Evolutionary conservation across 2,797 vertebrate species (phyloP), one percentile per base, ranked within the genome.

Genomic region (Smutsia gigantea): DNA sequence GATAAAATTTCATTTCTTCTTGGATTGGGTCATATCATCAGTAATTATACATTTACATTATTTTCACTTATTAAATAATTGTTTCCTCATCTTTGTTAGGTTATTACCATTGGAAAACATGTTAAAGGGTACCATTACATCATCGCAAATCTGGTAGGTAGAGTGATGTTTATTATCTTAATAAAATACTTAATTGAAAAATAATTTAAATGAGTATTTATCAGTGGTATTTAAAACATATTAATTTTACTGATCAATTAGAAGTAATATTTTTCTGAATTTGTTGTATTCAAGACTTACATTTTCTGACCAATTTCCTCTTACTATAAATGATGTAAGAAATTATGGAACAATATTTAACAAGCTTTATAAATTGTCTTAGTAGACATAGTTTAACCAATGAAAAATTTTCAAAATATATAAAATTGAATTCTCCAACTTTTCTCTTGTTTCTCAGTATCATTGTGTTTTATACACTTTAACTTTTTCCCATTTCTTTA

Each of bases 91-190:
- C 64, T 90, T 97, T 98, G 66, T 5, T 98, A 99, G 99, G 99
- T 99, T 98, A 99, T 99, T 98, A 99, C 99, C 61, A 99, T 99
- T 95, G 99, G 99, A 95, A 99, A 99, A 97, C 99, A 99, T 95
- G 99, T 99, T 53, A 99, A 99, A 98, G 99, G 99, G 94, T 99
- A 99, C 97, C 99, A 99, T 98, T 99, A 99, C 98, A 99, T 99
- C 95, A 99, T 99, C 98, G 99, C 99, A 97, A 99, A 99, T 98
- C 98, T 99, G 99, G 99, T 99, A 98, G 98, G 99, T 98, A 42
- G 95, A 95, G n/a, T 97, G 29, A 39, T 95, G 55, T 61, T 37
- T 86, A 77, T 79, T 83, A 31, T 93, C 97, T 97, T 94, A 63
- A 10, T 91, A 57, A 37, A 4, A 64, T 34, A 6, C 0, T 18